Evolutionary conservation across 2,888 invertebrate genomes (phyloP).

Genomic region (Caenorhabditis uteleia): DNA sequence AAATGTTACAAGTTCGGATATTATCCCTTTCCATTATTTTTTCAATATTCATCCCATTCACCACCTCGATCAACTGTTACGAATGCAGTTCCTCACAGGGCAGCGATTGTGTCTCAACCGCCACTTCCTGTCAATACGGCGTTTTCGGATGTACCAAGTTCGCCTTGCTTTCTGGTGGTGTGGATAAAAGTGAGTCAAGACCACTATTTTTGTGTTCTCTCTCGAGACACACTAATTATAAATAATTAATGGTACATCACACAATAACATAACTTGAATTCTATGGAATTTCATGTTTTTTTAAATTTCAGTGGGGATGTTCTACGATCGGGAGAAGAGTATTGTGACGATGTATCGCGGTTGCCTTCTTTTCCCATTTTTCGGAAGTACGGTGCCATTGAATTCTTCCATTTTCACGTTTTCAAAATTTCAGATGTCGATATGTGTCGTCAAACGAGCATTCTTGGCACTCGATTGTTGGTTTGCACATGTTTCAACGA

Average conservation of each 20-base stretch:
- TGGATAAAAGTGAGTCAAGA: conserved; percentile 52
- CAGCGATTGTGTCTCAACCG: conserved; percentile 42
- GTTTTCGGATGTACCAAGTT: conserved; percentile 58
- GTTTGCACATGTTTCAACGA: conserved; percentile 65
- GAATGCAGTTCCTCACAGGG: conserved; percentile 51
- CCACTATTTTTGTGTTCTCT: no score
- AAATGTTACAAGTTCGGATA: no score
- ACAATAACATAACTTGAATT: no score
- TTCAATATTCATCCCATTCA: no score
- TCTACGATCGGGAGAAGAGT: conserved; percentile 57
- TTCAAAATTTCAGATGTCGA: conserved; percentile 54
- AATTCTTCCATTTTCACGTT: not conserved
- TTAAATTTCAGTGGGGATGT: conserved; percentile 64
- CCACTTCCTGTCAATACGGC: conserved; percentile 51
- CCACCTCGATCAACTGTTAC: no score
- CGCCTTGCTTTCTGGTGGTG: conserved; percentile 47
- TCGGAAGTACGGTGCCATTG: conserved; percentile 18
- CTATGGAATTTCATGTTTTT: no score
- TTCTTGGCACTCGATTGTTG: conserved; percentile 60
- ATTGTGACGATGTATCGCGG: conserved; percentile 64
- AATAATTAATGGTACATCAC: no score
- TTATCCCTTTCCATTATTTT: no score
- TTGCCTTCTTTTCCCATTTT: conserved; percentile 63
- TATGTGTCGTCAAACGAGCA: conserved; percentile 61
- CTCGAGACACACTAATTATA: no score